Conservation (phyloP, 2,113 vertebrate genomes). For the Strigops habroptila region DNA sequence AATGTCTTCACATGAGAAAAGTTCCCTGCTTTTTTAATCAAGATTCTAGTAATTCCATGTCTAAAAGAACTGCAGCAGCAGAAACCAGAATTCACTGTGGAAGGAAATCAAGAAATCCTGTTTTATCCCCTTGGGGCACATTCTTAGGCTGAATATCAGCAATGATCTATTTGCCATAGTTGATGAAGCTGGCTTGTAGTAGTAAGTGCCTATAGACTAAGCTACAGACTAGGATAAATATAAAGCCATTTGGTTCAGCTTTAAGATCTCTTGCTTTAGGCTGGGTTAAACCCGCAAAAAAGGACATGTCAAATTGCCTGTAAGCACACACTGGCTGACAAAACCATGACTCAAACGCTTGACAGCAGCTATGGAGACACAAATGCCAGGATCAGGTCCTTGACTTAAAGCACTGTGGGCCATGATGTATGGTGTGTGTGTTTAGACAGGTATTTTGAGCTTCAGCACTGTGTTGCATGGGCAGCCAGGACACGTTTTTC, state of each 20-base stretch:
- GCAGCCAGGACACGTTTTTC: background rate
- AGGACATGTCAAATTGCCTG: background rate
- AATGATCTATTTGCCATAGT: background rate
- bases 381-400: background rate
- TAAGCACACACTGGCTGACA: background rate
- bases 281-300: background rate
- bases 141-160: background rate
- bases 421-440: rapidly evolving
- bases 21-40: background rate
- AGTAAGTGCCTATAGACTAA: background rate
- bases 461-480: background rate
- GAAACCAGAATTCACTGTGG: background rate
- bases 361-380: background rate
- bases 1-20: background rate
- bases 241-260: background rate
- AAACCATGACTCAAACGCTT: rapidly evolving
- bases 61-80: background rate
- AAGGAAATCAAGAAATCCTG: background rate
- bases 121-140: rapidly evolving
- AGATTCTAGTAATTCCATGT: background rate
- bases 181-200: background rate
- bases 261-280: background rate
- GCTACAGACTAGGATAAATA: background rate
- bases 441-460: rapidly evolving
- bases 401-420: background rate